Conservation (phyloP, 2,888 invertebrate species). For the Trissonchulus sp. region DNA sequence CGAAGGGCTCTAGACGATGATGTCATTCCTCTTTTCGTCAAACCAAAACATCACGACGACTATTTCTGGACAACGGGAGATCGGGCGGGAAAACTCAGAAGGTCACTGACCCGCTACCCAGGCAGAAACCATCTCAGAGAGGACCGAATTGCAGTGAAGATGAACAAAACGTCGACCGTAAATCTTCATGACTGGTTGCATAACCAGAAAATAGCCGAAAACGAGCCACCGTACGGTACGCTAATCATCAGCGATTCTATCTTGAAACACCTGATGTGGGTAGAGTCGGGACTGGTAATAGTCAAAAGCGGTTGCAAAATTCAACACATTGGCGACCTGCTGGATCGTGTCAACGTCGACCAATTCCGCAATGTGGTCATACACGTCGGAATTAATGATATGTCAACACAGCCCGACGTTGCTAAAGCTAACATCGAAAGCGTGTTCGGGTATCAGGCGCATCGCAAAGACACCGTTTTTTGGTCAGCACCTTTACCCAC, state of each 20-base stretch:
- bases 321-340: background rate
- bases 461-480: background rate
- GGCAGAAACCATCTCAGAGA: background rate
- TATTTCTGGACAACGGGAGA: background rate
- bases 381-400: background rate
- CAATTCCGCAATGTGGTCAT: background rate
- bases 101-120: background rate
- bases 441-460: background rate
- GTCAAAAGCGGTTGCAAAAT: background rate
- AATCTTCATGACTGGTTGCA: background rate
- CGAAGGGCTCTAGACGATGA: background rate
- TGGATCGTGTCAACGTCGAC: background rate
- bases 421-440: background rate
- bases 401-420: background rate
- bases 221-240: background rate
- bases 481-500: background rate
- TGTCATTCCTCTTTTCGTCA: background rate
- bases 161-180: background rate
- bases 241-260: background rate
- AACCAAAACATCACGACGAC: background rate
- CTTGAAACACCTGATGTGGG: background rate
- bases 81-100: background rate
- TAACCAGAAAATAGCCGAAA: background rate
- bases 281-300: background rate
- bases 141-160: background rate